phyloP scores from a whole-genome alignment of 2,888 invertebrate genomes.

The Pseudococcus jackbeardsleyi region DNA sequence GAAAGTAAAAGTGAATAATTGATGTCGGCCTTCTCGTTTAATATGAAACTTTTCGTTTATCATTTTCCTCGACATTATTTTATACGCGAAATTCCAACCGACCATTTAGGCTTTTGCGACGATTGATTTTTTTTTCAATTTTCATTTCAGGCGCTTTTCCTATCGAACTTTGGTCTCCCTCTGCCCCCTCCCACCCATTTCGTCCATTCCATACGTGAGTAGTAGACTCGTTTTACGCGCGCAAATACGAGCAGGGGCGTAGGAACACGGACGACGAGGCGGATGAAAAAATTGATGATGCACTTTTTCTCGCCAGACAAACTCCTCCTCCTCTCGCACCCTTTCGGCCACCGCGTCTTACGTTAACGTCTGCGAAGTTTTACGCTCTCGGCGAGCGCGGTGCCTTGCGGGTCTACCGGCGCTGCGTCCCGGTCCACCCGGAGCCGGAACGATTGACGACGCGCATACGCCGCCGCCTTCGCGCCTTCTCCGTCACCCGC shows the following conservation, averaged over 20 bases:
- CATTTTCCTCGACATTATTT: background rate
- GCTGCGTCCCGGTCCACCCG: background rate
- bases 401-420: background rate
- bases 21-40: slow-evolving; percentile 33
- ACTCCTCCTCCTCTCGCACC: background rate
- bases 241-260: background rate
- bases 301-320: slow-evolving; percentile 19
- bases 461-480: background rate
- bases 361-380: slow-evolving; percentile 50
- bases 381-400: background rate
- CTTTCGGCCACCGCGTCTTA: background rate
- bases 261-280: background rate
- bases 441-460: background rate
- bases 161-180: background rate
- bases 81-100: background rate
- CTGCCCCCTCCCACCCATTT: background rate
- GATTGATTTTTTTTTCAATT: background rate
- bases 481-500: background rate
- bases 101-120: background rate
- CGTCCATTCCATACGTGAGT: background rate
- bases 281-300: background rate
- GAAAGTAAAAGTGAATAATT: slow-evolving; percentile 54
- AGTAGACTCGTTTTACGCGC: background rate
- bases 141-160: background rate
- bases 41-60: slow-evolving; percentile 29